Evolutionary conservation across 2,113 vertebrate species (phyloP).

Genomic region (Thamnaconus septentrionalis): DNA sequence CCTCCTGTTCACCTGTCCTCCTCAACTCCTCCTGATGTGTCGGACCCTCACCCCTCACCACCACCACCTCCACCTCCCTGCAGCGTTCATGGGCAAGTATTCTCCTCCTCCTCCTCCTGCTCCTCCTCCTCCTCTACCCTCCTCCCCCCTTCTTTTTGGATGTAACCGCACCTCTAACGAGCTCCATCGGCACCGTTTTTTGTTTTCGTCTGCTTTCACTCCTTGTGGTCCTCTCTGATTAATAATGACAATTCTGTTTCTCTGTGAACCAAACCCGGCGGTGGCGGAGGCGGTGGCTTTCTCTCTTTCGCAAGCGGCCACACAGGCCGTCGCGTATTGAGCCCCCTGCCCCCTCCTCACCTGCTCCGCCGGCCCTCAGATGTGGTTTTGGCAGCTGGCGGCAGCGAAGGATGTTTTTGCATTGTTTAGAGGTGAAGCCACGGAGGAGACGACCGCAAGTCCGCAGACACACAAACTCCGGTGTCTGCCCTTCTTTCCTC

Average conservation of each 20-base stretch:
- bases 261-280: conserved; percentile 24
- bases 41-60: conserved; percentile 15
- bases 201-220: conserved; percentile 21
- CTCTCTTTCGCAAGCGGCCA: conserved; percentile 52
- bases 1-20: conserved; percentile 31
- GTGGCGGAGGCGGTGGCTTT: conserved; percentile 26
- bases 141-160: conserved; percentile 26
- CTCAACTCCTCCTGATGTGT: conserved; percentile 80
- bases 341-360: conserved; percentile 42
- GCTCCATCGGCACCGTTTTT: conserved; percentile 1
- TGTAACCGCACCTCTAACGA: conserved; percentile 4
- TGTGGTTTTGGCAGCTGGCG: conserved; percentile 65
- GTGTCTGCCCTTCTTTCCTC: conserved; percentile 26
- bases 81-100: conserved; percentile 74
- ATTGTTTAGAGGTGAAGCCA: conserved; percentile 64
- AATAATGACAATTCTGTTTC: conserved; percentile 23
- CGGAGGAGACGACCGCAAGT: conserved; percentile 66
- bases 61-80: conserved; percentile 29
- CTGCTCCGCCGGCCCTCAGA: conserved; percentile 56
- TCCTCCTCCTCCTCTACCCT: conserved; percentile 46
- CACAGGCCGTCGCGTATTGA: conserved; percentile 33
- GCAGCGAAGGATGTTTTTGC: conserved; percentile 57
- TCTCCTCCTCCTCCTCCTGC: conserved; percentile 18
- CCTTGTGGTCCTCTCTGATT: conserved; percentile 35
- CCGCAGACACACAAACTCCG: conserved; percentile 34